Evolutionary conservation across 2,888 invertebrate genomes (phyloP), one percentile per base, ranked within the genome.

Genomic region (Pristionchus entomophagus): DNA sequence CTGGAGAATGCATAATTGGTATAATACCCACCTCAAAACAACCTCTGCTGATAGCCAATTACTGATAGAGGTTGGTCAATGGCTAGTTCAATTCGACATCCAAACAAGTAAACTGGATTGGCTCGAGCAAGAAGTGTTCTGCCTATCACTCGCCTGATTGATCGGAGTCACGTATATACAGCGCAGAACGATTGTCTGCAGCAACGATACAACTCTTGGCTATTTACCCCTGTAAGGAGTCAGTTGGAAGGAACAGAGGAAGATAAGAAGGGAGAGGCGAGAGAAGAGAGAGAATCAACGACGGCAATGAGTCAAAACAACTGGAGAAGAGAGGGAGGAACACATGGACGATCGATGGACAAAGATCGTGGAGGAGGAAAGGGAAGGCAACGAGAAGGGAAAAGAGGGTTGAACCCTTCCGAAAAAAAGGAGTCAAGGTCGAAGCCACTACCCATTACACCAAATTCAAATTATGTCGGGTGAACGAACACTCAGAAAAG

Each of bases 141-240:
- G 45, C 26, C 10, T 32, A 73, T 45, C 26, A 14, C 8, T 69
- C 73, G 41, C 82, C 82, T 82, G n/a, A 14, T 22, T 26, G 49
- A n/a, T 26, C 17, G 12, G 45, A 12, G 53, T n/a, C 12, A 5
- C 26, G 32, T 65, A 84, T 84, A 49, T 84, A 84, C 83, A 84
- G 62, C 29, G 45, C 59, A 59, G 81, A 51, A 80, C 35, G 32
- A 45, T 38, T n/a, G 26, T 45, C 73, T 65, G 45, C 83, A 32
- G 29, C 83, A 14, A 65, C 83, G 83, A 65, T 84, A 84, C 83
- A 29, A 65, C 65, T 84, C 83, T 84, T 84, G 83, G 83, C 35
- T 65, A 84, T 62, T 84, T 84, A 84, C 83, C 83, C 83, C 82
- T 82, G 59, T 59, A 59, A 82, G 78, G 32, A 32, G 78, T 41